Evolutionary conservation across 2,113 vertebrate genomes (phyloP).

Genomic region (Onychostruthus taczanowskii): DNA sequence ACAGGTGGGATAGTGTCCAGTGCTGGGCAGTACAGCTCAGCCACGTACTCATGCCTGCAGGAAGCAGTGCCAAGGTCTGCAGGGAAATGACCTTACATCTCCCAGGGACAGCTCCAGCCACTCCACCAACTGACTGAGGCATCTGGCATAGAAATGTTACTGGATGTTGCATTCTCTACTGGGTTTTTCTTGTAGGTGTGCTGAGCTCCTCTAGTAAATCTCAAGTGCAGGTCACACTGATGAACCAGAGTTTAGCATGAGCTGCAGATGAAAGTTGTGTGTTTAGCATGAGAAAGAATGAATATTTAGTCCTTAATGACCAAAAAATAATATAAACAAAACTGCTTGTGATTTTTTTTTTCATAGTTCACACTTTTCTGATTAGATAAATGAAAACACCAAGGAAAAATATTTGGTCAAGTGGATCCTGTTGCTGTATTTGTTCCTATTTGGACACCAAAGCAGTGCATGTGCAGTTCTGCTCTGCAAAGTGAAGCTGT

Average conservation of each 20-base stretch:
- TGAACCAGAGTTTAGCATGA: background rate
- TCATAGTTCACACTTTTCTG: background rate
- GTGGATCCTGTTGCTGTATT: background rate
- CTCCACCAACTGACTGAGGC: background rate
- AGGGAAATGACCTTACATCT: background rate
- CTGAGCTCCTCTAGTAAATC: background rate
- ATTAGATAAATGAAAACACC: background rate
- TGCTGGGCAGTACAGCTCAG: background rate
- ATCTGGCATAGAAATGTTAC: background rate
- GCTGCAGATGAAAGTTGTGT: background rate
- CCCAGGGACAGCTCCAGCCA: background rate
- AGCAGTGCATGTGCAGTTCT: background rate
- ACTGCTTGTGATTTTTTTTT: background rate
- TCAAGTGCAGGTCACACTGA: background rate
- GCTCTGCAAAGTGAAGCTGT: background rate
- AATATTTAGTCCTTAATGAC: background rate
- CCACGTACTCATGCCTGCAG: rapidly evolving
- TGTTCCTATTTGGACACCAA: background rate
- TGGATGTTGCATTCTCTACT: background rate
- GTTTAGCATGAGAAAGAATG: background rate
- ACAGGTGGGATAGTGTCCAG: background rate
- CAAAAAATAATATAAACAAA: background rate
- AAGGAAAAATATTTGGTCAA: background rate
- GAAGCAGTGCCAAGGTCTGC: background rate
- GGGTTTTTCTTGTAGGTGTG: background rate